phyloP scores from a whole-genome alignment of 2,888 invertebrate species.

The Dynastes hyllus region DNA sequence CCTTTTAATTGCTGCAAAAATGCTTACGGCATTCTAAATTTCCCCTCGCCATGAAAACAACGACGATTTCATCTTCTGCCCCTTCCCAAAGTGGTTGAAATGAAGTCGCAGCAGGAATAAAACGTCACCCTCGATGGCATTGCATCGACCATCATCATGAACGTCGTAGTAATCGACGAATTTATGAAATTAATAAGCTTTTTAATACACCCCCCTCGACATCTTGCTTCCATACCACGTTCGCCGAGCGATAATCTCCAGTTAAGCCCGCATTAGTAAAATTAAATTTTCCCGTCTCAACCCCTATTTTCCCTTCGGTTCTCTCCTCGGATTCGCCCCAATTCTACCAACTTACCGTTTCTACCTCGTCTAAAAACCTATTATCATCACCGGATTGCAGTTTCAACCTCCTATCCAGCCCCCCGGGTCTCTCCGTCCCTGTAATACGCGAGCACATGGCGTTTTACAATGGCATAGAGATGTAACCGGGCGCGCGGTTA shows the following conservation, averaged over 20 bases:
- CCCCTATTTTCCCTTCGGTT: not conserved
- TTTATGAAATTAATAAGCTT: conserved; percentile 68
- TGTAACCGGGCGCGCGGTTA: conserved; percentile 11
- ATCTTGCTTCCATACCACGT: not conserved
- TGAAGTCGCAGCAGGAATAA: conserved; percentile 1
- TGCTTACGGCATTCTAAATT: no score
- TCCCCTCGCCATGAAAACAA: no score
- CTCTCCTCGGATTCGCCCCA: no score
- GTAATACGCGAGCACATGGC: conserved; percentile 30
- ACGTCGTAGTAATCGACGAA: conserved; percentile 54
- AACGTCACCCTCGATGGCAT: not conserved
- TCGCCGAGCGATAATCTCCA: conserved; percentile 22
- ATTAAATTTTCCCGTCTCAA: conserved; percentile 26
- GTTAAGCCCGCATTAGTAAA: conserved; percentile 45
- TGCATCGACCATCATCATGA: not conserved
- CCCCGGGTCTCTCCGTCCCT: not conserved
- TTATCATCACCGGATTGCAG: conserved; percentile 20
- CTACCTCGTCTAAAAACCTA: not conserved
- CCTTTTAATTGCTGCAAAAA: no score
- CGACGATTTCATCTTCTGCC: no score
- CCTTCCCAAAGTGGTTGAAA: not conserved
- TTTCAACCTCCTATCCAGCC: not conserved
- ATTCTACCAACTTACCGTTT: no score
- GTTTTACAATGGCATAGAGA: conserved; percentile 23
- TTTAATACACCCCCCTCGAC: conserved; percentile 58